These are phyloP conservation scores for Caenorhabditis japonica DNA, from an alignment of 2,888 invertebrate genomes.

Conservation along the genomic window DNA sequence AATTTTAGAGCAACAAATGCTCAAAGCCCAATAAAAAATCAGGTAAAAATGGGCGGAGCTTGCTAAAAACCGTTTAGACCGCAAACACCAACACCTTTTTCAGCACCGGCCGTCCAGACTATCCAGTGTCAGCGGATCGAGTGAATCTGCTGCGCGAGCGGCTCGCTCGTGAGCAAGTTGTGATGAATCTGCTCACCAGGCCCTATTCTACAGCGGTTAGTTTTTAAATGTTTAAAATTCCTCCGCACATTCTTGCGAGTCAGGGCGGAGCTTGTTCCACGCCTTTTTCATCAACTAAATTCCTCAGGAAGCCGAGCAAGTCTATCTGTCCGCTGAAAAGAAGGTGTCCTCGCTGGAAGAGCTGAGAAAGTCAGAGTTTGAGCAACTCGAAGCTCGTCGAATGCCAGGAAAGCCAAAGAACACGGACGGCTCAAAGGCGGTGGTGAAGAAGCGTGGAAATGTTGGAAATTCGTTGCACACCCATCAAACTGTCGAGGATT, in stretches of 20 bases:
- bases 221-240: background rate
- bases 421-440: constrained; percentile 54
- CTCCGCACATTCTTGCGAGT: too few species aligned
- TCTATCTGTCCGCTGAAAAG: constrained; percentile 42
- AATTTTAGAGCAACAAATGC: too few species aligned
- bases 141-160: constrained; percentile 63
- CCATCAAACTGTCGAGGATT: constrained; percentile 73
- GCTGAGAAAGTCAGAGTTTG: constrained; percentile 36
- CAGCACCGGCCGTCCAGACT: constrained; percentile 73
- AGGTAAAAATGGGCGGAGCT: too few species aligned
- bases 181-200: constrained; percentile 72
- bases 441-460: constrained; percentile 64
- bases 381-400: constrained; percentile 46
- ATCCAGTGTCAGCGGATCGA: constrained; percentile 59
- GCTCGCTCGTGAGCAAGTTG: constrained; percentile 69
- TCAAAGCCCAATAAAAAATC: too few species aligned
- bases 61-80: too few species aligned
- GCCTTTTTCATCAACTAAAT: too few species aligned
- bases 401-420: constrained; percentile 68
- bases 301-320: constrained; percentile 53
- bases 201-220: constrained; percentile 71
- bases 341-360: constrained; percentile 53
- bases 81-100: too few species aligned
- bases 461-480: constrained; percentile 74
- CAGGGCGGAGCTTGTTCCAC: background rate